A percentile compares a stretch with the other conserved stretches of the same genome.
Evolutionary conservation across 2,888 invertebrate genomes (phyloP).

Genomic region (Acronicta aceris): DNA sequence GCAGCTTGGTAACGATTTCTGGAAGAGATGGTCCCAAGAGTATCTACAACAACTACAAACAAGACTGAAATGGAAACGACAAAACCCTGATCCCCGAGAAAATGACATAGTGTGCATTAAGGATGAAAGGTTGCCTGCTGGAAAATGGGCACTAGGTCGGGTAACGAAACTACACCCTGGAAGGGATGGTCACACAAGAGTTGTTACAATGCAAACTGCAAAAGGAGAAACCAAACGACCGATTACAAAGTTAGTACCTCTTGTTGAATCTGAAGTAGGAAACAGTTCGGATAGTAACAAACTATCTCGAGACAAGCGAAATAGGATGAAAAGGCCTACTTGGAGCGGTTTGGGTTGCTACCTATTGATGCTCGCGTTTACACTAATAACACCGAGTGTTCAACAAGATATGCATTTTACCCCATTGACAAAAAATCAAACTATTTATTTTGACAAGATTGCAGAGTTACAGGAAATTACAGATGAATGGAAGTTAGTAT

Average conservation of each 20-base stretch:
- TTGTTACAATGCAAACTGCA: too few relatives aligned
- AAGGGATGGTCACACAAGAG: too few relatives aligned
- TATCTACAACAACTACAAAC: too few relatives aligned
- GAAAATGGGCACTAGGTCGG: too few relatives aligned
- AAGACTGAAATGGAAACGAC: too few relatives aligned
- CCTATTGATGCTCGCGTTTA: constrained; percentile 1
- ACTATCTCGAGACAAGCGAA: background rate
- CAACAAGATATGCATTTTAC: constrained; percentile 9
- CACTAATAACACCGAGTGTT: constrained; percentile 8
- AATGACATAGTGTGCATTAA: background rate
- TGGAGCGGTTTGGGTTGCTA: constrained; percentile 4
- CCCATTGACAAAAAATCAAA: constrained; percentile 7
- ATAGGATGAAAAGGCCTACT: background rate
- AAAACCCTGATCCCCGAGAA: too few relatives aligned
- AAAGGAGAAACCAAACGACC: too few relatives aligned
- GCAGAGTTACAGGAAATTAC: background rate
- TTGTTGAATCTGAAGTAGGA: background rate
- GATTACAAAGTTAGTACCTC: background rate
- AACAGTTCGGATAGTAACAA: background rate
- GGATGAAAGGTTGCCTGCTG: too few relatives aligned
- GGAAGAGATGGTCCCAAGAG: too few relatives aligned
- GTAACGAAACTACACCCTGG: too few relatives aligned
- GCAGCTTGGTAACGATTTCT: too few relatives aligned
- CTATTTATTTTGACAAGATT: constrained; percentile 4
- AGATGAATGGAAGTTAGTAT: constrained; percentile 7